Conservation (phyloP, 2,888 invertebrate genomes). For the Drosophila nr. perissopoda region DNA sequence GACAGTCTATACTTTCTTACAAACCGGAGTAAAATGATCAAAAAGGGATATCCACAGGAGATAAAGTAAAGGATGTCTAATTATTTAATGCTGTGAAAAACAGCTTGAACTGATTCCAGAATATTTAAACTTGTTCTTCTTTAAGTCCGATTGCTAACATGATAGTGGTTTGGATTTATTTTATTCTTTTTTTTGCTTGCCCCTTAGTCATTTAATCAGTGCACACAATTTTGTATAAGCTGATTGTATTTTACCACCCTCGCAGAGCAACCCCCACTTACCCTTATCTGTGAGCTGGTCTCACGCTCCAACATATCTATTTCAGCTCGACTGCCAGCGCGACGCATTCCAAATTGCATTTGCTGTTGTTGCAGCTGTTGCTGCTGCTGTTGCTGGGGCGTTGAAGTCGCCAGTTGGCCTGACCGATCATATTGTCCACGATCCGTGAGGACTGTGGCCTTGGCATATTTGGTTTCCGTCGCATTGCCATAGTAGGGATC, state of each 20-base stretch:
- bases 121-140: background rate
- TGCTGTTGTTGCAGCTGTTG: constrained; percentile 45
- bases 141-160: background rate
- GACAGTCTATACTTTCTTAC: background rate
- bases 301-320: constrained; percentile 84
- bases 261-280: constrained; percentile 63
- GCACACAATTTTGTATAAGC: background rate
- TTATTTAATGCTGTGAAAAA: no score
- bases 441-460: constrained; percentile 82
- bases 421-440: constrained; percentile 62
- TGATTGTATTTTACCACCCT: background rate
- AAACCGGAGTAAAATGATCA: background rate
- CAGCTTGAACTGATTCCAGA: no score
- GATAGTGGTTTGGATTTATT: background rate
- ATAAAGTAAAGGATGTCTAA: no score
- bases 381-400: constrained; percentile 63
- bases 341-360: constrained; percentile 78
- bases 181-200: background rate
- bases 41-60: no score
- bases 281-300: constrained; percentile 84
- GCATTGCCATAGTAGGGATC: constrained; percentile 82
- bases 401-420: constrained; percentile 61
- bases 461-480: constrained; percentile 83
- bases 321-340: constrained; percentile 84
- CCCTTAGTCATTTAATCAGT: background rate